Evolutionary conservation across 1,140 invertebrate genomes (phyloP), one percentile per base, ranked within the genome.

Genomic region (Danaus plexippus): DNA sequence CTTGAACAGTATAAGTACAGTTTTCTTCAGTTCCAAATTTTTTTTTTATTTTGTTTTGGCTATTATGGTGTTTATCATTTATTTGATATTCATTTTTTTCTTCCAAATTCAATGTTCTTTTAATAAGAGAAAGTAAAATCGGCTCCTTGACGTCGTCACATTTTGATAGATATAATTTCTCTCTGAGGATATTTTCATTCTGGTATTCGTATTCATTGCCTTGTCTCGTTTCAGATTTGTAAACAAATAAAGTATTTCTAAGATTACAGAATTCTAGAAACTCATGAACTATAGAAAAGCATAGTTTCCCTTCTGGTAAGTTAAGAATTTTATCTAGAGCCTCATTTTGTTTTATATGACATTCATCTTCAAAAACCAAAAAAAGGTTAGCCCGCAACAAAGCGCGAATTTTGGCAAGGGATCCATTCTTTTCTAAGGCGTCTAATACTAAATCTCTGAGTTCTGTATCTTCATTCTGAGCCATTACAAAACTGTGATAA

Each of bases 391-490:
- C 85, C 45, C 87, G 70, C 32, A 88, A 67, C 57, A 87, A 77
- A 13, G 87, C 87, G 49, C 87, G 78, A 57, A 88, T 86, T 78
- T 87, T 87, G 13, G 87, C 85, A 22, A 88, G 70, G 6, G 86
- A 87, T 43, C 87, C 87, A 66, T 87, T 88, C 59, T 86, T 88
- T 65, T 88, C 87, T 56, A 88, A 67, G 6, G 87, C 83, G 71
- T 88, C 87, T 55, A 87, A 75, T n/a, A 88, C 84, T 58, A 88
- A 71, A 61, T 88, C 87, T 57, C 82, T 65, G 11, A 88, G 68
- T 69, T 87, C 84, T 12, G 82, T 82, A 59, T 88, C 85, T 75
- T 88, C 87, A 11, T 83, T 61, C 85, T 87, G 84, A 44, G 87
- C 84, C 85, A 88, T 88, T 55, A 49, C 59, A 63, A 52, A 54